Evolutionary conservation across 2,113 vertebrate species (phyloP).

Genomic region (Turnix velox): DNA sequence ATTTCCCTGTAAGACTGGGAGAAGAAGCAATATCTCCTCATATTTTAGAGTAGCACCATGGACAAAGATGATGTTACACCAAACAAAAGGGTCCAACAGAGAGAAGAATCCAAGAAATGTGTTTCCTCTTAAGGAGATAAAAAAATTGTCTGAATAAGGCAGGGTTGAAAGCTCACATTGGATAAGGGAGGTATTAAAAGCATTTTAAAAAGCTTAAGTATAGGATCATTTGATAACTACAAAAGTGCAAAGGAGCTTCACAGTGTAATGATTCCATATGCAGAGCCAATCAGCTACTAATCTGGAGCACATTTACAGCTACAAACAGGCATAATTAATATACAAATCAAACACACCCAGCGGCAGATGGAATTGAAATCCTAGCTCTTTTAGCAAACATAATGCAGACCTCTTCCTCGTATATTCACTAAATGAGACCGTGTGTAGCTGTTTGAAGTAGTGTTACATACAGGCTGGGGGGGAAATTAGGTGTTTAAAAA

Average conservation of each 20-base stretch:
- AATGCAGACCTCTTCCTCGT: slow-evolving; percentile 27
- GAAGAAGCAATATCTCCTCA: not conserved
- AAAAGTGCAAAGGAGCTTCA: not conserved
- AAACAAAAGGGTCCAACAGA: not conserved
- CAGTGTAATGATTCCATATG: not conserved
- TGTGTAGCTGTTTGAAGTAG: slow-evolving; percentile 52
- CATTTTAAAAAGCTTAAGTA: not conserved
- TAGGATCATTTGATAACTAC: not conserved
- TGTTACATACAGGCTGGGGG: not conserved
- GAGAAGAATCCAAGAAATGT: not conserved
- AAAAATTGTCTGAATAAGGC: not conserved
- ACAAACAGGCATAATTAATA: slow-evolving; percentile 60
- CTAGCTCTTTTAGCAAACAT: slow-evolving; percentile 22
- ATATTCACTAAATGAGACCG: slow-evolving; percentile 42
- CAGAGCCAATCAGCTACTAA: slow-evolving; percentile 14
- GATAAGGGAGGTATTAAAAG: not conserved
- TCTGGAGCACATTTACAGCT: slow-evolving; percentile 61
- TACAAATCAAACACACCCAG: slow-evolving; percentile 55
- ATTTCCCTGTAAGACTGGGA: not conserved
- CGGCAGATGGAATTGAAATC: slow-evolving; percentile 37
- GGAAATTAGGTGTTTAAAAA: slow-evolving; percentile 31
- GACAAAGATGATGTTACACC: not conserved
- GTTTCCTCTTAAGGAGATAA: not conserved
- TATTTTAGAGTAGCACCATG: not conserved
- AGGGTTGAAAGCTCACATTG: not conserved